A percentile compares a stretch with the other conserved stretches of the same genome.
Evolutionary conservation across 2,113 vertebrate species (phyloP).

Genomic region (Etheostoma spectabile): DNA sequence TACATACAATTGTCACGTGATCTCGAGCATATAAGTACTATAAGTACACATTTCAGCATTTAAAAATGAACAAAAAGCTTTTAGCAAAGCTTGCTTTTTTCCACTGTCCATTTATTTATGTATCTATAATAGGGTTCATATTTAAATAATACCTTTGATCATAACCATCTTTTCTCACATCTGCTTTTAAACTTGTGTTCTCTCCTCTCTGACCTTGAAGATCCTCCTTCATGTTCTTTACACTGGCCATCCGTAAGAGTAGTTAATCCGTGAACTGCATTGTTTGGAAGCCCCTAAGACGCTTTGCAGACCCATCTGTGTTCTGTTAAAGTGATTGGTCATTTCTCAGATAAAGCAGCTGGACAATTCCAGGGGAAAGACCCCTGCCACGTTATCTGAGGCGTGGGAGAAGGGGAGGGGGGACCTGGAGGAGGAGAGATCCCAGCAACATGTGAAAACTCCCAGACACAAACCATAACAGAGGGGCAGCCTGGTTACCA

Average conservation of each 20-base stretch:
- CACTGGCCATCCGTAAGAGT: conserved; percentile 61
- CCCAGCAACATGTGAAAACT: conserved; percentile 75
- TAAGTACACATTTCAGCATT: neutral
- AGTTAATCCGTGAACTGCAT: conserved; percentile 69
- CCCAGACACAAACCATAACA: conserved; percentile 75
- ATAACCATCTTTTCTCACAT: conserved; percentile 60
- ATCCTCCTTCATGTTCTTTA: conserved; percentile 62
- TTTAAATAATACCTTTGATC: conserved; percentile 43
- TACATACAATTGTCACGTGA: conserved; percentile 18
- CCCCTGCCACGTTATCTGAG: conserved; percentile 80
- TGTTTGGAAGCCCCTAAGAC: conserved; percentile 74
- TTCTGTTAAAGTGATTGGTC: conserved; percentile 81
- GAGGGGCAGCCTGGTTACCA: conserved; percentile 71
- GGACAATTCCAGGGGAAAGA: conserved; percentile 80
- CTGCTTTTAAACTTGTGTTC: conserved; percentile 70
- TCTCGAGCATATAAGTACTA: neutral
- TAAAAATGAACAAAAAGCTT: neutral
- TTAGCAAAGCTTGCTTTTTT: neutral
- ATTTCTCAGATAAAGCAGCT: conserved; percentile 81
- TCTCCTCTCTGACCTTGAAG: conserved; percentile 61
- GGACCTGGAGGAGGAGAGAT: conserved; percentile 59
- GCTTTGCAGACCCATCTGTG: conserved; percentile 80
- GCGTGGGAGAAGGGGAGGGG: conserved; percentile 61
- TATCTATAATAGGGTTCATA: conserved; percentile 7
- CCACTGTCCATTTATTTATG: conserved; percentile 21